phyloP scores from a whole-genome alignment of 2,888 invertebrate genomes.

The Tryphoninae sp. region DNA sequence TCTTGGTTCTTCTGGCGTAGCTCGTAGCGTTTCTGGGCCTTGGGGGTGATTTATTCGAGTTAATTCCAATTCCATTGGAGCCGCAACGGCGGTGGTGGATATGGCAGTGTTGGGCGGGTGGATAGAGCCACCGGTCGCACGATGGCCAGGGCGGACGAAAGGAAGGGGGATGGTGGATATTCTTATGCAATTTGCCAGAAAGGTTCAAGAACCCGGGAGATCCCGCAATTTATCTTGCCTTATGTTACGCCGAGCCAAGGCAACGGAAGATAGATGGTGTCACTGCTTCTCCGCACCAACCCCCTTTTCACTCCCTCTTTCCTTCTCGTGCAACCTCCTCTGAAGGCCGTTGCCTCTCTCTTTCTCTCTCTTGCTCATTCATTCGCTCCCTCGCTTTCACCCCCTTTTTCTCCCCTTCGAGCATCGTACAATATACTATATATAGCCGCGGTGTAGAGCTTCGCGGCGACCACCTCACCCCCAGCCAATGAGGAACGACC shows the following conservation, averaged over 20 bases:
- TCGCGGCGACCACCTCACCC: constrained; percentile 80
- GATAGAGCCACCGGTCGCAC: constrained; percentile 61
- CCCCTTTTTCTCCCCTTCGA: constrained; percentile 48
- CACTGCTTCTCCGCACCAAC: constrained; percentile 77
- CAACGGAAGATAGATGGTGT: constrained; percentile 82
- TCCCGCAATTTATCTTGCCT: constrained; percentile 82
- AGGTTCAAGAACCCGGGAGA: constrained; percentile 82
- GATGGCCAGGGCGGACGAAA: constrained; percentile 64
- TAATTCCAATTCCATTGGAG: constrained; percentile 82
- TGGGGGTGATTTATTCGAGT: constrained; percentile 80
- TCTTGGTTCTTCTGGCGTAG: constrained; percentile 40
- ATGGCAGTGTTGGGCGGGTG: constrained; percentile 64
- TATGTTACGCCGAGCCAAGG: constrained; percentile 82
- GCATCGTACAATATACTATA: constrained; percentile 53
- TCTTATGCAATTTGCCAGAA: constrained; percentile 82
- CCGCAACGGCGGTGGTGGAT: constrained; percentile 72
- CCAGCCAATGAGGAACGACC: constrained; percentile 82
- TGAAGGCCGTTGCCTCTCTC: constrained; percentile 61
- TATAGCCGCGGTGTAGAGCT: constrained; percentile 61
- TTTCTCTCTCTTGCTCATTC: constrained; percentile 35
- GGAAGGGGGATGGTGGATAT: constrained; percentile 76
- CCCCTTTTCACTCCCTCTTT: constrained; percentile 59
- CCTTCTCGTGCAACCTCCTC: constrained; percentile 58
- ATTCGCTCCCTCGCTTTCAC: constrained; percentile 23
- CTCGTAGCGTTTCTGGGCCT: constrained; percentile 73